These are phyloP conservation scores for Diprion similis DNA, from an alignment of 1,140 invertebrate species.

Conservation along the genomic window DNA sequence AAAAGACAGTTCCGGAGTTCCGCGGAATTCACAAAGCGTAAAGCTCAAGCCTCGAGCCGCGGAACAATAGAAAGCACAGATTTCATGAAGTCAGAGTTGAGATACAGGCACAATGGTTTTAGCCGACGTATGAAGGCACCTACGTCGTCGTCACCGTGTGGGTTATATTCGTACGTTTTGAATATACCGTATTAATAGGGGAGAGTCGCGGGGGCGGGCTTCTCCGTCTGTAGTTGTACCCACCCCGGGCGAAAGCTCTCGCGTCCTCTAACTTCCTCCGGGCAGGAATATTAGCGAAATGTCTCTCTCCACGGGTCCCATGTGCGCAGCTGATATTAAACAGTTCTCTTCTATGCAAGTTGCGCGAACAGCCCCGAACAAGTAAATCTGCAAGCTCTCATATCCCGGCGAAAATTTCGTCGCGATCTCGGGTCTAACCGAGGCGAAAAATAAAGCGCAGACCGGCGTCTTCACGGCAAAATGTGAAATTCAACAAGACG, in stretches of 20 bases:
- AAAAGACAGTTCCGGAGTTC: not conserved
- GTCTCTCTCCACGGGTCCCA: not conserved
- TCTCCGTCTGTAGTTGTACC: too few species aligned
- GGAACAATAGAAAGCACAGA: conserved; percentile 2
- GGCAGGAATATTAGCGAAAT: not conserved
- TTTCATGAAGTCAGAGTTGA: conserved; percentile 5
- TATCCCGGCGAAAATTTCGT: too few species aligned
- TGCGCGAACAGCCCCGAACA: too few species aligned
- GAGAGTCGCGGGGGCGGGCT: too few species aligned
- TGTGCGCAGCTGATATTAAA: conserved; percentile 2
- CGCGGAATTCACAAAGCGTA: not conserved
- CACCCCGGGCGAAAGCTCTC: too few species aligned
- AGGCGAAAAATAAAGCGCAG: not conserved
- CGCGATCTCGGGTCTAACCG: not conserved
- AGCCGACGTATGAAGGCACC: not conserved
- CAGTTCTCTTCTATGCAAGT: not conserved
- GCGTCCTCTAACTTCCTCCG: too few species aligned
- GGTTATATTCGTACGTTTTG: not conserved
- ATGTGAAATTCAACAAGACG: not conserved
- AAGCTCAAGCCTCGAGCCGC: not conserved
- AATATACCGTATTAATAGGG: not conserved
- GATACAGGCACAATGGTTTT: not conserved
- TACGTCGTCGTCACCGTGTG: not conserved
- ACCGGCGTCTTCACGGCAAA: not conserved
- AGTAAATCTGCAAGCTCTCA: too few species aligned